These are phyloP conservation scores for human (Homo sapiens) DNA, from an alignment of 2,113 vertebrate genomes.

Conservation along the genomic window GRCh38 chr1:205422501-205423000, in stretches of 20 bases:
- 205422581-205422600: background rate
- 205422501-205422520: background rate
- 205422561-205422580: background rate
- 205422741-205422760: background rate
- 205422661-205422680: background rate
- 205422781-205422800: background rate
- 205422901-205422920: background rate
- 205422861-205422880: background rate
- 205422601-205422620: background rate
- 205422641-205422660: slow-evolving; percentile 30
- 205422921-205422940: background rate
- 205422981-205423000: background rate
- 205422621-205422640: background rate
- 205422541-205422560: background rate
- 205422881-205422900: background rate
- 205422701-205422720: slow-evolving; percentile 24
- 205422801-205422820: background rate
- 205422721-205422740: slow-evolving; percentile 38
- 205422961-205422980: background rate
- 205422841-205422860: background rate
- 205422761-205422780: background rate
- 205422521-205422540: background rate
- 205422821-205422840: background rate
- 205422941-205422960: background rate
- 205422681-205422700: slow-evolving; percentile 38